These are phyloP conservation scores for Ylistrum balloti DNA, from an alignment of 1,140 invertebrate species.

Conservation along the genomic window DNA sequence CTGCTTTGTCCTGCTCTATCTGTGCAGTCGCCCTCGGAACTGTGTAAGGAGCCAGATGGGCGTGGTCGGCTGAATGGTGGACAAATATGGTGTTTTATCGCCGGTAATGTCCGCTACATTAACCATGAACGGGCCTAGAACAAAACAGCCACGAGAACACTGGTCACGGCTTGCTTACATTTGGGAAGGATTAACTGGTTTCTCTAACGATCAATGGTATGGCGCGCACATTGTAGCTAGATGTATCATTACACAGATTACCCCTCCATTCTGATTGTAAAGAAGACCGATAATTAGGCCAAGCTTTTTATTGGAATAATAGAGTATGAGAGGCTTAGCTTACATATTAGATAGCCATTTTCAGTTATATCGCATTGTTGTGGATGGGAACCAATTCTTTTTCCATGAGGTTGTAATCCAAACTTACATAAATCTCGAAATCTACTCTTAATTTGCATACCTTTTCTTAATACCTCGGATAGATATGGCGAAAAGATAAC, in stretches of 20 bases:
- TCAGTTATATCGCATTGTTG: no score
- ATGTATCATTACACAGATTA: not conserved
- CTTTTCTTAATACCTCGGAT: no score
- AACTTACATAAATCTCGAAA: no score
- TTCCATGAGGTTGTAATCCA: no score
- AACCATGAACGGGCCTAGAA: not conserved
- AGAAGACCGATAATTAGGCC: not conserved
- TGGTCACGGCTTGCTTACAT: not conserved
- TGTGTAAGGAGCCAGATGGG: constrained; percentile 13
- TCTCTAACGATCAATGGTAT: not conserved
- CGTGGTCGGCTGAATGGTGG: constrained; percentile 20
- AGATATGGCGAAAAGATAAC: no score
- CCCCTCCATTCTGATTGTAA: not conserved
- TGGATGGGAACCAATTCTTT: no score
- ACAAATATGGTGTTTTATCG: constrained; percentile 29
- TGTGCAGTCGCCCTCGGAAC: not conserved
- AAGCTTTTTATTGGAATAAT: no score
- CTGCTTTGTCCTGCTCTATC: not conserved
- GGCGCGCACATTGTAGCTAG: not conserved
- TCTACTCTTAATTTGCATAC: no score
- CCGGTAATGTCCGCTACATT: constrained; percentile 37
- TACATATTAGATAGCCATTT: no score
- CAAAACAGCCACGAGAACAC: not conserved
- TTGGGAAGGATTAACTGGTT: not conserved
- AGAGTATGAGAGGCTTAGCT: no score